These are phyloP conservation scores for Ophthalmolycus amberensis DNA, from an alignment of 2,113 vertebrate genomes.

Conservation along the genomic window DNA sequence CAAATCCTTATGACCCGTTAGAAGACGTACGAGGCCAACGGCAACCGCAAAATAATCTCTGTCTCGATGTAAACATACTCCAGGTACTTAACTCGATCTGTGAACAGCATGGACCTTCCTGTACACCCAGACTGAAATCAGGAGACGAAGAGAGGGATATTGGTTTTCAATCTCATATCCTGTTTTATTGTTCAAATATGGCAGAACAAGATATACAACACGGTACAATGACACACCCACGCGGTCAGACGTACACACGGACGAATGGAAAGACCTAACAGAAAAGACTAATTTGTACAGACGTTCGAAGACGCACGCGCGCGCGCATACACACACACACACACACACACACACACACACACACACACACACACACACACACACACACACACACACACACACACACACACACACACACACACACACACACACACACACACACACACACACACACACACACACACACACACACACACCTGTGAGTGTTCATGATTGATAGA, in stretches of 20 bases:
- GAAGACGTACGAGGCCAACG: background rate
- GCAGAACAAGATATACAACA: constrained; percentile 68
- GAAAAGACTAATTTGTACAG: constrained; percentile 23
- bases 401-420: constrained; percentile 9
- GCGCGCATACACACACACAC: background rate
- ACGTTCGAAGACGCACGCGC: constrained; percentile 20
- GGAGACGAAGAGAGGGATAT: constrained; percentile 42
- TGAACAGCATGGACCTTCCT: background rate
- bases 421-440: background rate
- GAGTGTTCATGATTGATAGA: constrained; percentile 32
- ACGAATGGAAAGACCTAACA: constrained; percentile 59
- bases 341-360: constrained; percentile 4
- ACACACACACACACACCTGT: constrained; percentile 2
- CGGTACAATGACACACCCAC: constrained; percentile 61
- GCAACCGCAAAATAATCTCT: background rate
- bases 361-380: constrained; percentile 4
- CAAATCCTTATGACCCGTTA: background rate
- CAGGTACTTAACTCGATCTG: background rate
- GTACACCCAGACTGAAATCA: constrained; percentile 28
- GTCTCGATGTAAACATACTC: background rate
- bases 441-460: constrained; percentile 8
- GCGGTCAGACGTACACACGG: constrained; percentile 36
- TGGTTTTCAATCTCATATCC: constrained; percentile 73
- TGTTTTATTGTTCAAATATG: constrained; percentile 80
- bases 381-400: too few relatives aligned